Evolutionary conservation across 2,888 invertebrate species (phyloP).

Genomic region (Cremastobaeus sp.): DNA sequence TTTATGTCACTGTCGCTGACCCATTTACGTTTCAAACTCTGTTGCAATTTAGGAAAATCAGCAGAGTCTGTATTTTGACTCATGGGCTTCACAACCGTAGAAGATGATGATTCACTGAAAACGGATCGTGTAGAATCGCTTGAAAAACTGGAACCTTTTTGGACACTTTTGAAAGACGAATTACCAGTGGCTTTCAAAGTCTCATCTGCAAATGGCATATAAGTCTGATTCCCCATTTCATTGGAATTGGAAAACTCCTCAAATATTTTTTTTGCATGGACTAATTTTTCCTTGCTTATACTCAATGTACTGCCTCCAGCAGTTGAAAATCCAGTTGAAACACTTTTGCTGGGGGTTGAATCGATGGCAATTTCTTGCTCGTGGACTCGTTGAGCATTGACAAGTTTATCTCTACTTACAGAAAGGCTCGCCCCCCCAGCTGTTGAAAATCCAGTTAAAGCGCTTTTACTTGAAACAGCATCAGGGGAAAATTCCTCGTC

Average conservation of each 20-base stretch:
- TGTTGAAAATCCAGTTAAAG: not conserved
- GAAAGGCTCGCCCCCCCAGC: not conserved
- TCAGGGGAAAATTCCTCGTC: constrained; percentile 19
- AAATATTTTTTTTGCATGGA: constrained; percentile 23
- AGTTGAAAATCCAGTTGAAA: constrained; percentile 59
- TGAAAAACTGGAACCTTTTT: not conserved
- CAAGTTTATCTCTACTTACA: not conserved
- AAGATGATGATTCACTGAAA: not conserved
- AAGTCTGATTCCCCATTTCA: too few relatives aligned
- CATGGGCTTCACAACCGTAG: too few relatives aligned
- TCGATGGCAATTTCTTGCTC: too few relatives aligned
- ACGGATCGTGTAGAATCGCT: not conserved
- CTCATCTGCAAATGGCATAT: too few relatives aligned
- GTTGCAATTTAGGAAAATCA: not conserved
- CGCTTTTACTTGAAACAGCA: too few relatives aligned
- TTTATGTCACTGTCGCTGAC: constrained; percentile 48
- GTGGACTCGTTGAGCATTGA: not conserved
- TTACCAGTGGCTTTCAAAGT: too few relatives aligned
- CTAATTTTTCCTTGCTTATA: constrained; percentile 59
- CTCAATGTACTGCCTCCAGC: constrained; percentile 57
- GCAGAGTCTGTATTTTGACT: not conserved
- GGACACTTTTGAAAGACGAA: too few relatives aligned
- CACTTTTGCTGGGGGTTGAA: too few relatives aligned
- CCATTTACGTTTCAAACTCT: constrained; percentile 38
- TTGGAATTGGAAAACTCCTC: constrained; percentile 33